Conservation (phyloP, 30 jellyfish, hydroid and myxozoan genomes). For the Cassiopea andromeda region DNA sequence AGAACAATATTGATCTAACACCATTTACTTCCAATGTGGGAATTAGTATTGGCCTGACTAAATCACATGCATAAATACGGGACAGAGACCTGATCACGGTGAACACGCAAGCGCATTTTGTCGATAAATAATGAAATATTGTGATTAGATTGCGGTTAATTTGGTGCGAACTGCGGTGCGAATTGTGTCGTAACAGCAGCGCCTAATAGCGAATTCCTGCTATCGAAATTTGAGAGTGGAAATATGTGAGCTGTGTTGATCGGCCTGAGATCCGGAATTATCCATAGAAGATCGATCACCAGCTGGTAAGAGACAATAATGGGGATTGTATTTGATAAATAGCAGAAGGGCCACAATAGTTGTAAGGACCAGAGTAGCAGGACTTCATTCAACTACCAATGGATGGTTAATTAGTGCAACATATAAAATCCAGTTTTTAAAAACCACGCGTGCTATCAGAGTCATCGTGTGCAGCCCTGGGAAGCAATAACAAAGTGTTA, state of each 20-base stretch:
- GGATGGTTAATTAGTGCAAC: neutral
- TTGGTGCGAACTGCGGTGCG: constrained; percentile 25
- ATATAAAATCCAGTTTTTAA: neutral
- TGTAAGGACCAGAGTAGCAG: neutral
- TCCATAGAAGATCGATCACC: constrained; percentile 68
- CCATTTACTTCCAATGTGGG: neutral
- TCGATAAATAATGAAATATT: neutral
- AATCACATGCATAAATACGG: neutral
- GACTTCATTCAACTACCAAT: neutral
- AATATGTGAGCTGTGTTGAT: constrained; percentile 13
- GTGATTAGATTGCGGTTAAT: constrained; percentile 14
- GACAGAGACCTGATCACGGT: neutral
- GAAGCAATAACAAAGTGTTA: constrained; percentile 7
- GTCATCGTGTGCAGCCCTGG: neutral
- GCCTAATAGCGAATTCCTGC: constrained; percentile 52
- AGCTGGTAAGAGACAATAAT: constrained; percentile 59
- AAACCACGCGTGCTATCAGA: neutral
- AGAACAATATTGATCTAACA: neutral
- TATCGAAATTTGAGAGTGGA: constrained; percentile 59
- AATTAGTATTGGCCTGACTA: neutral
- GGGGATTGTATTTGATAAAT: constrained; percentile 50
- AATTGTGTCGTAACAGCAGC: constrained; percentile 23
- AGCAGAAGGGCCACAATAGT: constrained; percentile 62
- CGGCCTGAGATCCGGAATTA: constrained; percentile 68
- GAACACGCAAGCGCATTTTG: constrained; percentile 15